Conservation (phyloP, 2,888 invertebrate genomes). For the Pollenia amentaria region DNA sequence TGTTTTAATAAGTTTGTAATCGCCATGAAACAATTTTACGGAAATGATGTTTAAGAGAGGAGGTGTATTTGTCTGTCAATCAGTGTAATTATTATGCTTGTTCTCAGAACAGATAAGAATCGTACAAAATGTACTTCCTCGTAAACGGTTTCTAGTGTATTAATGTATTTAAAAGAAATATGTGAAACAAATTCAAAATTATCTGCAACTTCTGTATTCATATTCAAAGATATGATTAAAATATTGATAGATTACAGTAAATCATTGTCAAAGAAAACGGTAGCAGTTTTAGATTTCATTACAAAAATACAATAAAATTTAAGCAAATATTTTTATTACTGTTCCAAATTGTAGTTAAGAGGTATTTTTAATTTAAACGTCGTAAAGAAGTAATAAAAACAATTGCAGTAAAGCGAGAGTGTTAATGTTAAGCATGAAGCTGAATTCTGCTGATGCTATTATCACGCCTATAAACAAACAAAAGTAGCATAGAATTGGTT, state of each 20-base stretch:
- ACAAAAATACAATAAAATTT: neutral
- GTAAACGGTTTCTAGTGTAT: neutral
- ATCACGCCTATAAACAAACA: too few species aligned
- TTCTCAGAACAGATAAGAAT: neutral
- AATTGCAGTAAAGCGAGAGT: too few species aligned
- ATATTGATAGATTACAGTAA: neutral
- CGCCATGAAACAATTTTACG: too few species aligned
- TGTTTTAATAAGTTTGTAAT: too few species aligned
- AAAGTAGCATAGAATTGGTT: too few species aligned
- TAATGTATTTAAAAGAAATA: neutral
- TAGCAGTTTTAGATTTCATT: constrained; percentile 4
- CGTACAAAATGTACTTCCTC: constrained; percentile 23
- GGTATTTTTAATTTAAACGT: neutral
- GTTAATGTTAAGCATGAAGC: too few species aligned
- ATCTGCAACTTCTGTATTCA: neutral
- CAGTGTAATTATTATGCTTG: neutral
- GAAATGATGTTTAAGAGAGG: too few species aligned
- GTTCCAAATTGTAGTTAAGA: neutral
- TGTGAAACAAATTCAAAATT: neutral
- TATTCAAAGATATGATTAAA: neutral
- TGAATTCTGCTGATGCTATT: too few species aligned
- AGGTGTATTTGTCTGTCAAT: neutral
- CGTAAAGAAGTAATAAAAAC: neutral
- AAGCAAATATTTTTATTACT: constrained; percentile 1
- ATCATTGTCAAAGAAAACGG: constrained; percentile 31